Evolutionary conservation across 1,140 invertebrate species (phyloP).

Genomic region (Oedothorax gibbosus): DNA sequence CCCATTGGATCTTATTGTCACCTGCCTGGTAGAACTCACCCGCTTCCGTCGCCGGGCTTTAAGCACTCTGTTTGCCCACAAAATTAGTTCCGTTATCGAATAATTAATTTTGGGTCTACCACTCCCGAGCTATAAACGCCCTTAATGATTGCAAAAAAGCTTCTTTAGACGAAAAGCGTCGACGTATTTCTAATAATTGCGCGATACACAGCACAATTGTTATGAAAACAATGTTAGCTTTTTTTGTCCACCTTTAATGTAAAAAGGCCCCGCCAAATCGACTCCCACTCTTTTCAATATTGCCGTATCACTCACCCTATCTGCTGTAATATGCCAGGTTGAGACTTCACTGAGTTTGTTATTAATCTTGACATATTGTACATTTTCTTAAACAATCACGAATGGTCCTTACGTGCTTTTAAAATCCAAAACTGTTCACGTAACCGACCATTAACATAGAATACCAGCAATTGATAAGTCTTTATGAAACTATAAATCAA

Average conservation of each 20-base stretch:
- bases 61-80: background rate
- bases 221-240: background rate
- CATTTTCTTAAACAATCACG: too few relatives aligned
- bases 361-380: background rate
- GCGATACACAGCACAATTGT: conserved; percentile 5
- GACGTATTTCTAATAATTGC: background rate
- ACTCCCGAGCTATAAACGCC: background rate
- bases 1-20: background rate
- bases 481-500: background rate
- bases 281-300: background rate
- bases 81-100: background rate
- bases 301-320: too few relatives aligned
- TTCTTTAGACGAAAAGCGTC: background rate
- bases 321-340: background rate
- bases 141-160: conserved; percentile 4
- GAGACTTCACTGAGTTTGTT: background rate
- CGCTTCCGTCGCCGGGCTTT: background rate
- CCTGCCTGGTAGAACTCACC: background rate
- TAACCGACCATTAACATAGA: background rate
- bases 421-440: background rate
- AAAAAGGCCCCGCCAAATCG: background rate
- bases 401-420: background rate
- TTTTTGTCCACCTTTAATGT: background rate
- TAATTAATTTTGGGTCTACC: background rate
- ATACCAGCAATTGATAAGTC: background rate